Conservation (phyloP, 1,140 invertebrate genomes). For the Procambarus clarkii region DNA sequence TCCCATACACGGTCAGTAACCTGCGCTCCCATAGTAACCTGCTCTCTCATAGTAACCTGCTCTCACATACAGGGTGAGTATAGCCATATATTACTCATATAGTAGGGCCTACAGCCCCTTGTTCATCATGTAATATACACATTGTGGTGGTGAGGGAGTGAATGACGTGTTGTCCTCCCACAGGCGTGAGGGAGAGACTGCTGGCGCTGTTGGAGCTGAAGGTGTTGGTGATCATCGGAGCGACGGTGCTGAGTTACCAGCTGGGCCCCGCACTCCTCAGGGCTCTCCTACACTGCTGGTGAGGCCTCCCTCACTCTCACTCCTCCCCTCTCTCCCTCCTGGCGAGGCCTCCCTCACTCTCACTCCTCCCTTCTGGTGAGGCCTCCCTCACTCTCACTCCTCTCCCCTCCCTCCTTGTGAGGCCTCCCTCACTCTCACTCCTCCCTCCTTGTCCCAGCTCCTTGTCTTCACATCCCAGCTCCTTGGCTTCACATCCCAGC, state of each 20-base stretch:
- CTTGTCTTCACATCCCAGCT: no score
- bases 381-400: no score
- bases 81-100: no score
- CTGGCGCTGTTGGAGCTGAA: conserved; percentile 58
- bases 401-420: no score
- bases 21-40: no score
- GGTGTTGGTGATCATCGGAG: conserved; percentile 17
- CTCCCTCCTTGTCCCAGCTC: no score
- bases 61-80: conserved; percentile 17
- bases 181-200: conserved; percentile 24
- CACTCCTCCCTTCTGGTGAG: background rate
- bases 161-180: background rate
- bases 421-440: no score
- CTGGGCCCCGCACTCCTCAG: conserved; percentile 33
- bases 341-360: background rate
- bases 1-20: background rate
- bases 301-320: background rate
- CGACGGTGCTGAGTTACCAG: conserved; percentile 34
- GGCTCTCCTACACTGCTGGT: conserved; percentile 45
- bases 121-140: no score
- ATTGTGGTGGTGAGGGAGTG: no score
- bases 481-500: no score
- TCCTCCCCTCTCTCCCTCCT: background rate
- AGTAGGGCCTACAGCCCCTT: no score
- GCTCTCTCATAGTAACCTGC: no score